These are phyloP conservation scores for Andricus grossulariae DNA, from an alignment of 1,140 invertebrate genomes.

Conservation along the genomic window DNA sequence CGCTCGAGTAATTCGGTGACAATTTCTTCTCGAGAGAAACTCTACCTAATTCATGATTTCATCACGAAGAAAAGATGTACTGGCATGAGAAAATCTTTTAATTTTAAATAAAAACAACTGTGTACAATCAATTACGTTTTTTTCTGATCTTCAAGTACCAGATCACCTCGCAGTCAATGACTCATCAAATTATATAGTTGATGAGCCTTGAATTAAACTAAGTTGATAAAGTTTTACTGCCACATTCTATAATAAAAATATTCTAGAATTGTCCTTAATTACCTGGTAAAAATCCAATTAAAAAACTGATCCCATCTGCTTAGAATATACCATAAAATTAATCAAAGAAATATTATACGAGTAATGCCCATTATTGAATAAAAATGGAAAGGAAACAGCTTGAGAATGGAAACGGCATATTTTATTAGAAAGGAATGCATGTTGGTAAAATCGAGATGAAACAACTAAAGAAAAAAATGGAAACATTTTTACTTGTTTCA, in stretches of 20 bases:
- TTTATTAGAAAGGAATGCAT: too few species aligned
- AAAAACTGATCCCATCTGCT: too few species aligned
- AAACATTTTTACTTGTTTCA: too few species aligned
- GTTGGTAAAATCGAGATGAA: too few species aligned
- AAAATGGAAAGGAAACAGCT: too few species aligned
- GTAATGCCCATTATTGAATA: too few species aligned
- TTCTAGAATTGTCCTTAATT: background rate
- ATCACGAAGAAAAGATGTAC: constrained; percentile 15
- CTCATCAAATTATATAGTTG: background rate
- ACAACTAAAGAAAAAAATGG: too few species aligned
- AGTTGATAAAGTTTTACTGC: background rate
- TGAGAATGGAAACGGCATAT: too few species aligned
- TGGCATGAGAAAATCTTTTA: constrained; percentile 18
- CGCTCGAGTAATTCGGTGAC: constrained; percentile 25
- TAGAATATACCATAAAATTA: too few species aligned
- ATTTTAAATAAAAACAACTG: constrained; percentile 8
- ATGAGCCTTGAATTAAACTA: background rate
- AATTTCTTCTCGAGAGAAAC: constrained; percentile 22
- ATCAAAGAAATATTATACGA: too few species aligned
- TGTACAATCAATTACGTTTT: background rate
- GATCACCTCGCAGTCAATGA: constrained; percentile 20
- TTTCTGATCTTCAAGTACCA: background rate
- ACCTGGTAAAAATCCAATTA: too few species aligned
- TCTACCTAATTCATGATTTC: constrained; percentile 16
- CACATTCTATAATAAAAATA: background rate